Conservation (phyloP, 1,140 invertebrate genomes). For the Eufriesea mexicana region DNA sequence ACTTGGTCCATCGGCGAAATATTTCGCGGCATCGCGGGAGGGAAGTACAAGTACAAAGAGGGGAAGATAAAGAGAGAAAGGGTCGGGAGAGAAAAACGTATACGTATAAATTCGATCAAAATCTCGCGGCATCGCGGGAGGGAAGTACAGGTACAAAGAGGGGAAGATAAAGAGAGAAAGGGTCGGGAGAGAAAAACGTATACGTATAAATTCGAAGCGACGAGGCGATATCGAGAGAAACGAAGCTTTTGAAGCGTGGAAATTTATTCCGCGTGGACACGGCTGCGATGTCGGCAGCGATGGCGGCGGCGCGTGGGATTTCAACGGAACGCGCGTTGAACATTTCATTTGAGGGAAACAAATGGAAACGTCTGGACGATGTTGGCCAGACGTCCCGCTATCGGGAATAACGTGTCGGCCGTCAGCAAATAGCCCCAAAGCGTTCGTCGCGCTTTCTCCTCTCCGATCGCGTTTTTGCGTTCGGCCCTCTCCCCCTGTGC, state of each 20-base stretch:
- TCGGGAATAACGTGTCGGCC: constrained; percentile 46
- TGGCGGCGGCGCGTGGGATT: not conserved
- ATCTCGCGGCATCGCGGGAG: not conserved
- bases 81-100: not conserved
- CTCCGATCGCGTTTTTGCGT: not conserved
- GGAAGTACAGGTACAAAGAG: too few species aligned
- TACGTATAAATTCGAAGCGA: constrained; percentile 17
- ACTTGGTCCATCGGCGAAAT: not conserved
- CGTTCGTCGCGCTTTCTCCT: constrained; percentile 40
- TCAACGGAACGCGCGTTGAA: constrained; percentile 18
- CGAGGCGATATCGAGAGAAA: constrained; percentile 11
- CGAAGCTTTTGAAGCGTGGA: constrained; percentile 14
- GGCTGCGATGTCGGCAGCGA: too few species aligned
- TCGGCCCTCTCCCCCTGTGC: not conserved
- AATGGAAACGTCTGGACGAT: constrained; percentile 44
- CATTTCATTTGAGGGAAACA: constrained; percentile 40
- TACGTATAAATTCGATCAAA: constrained; percentile 8
- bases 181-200: not conserved
- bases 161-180: not conserved
- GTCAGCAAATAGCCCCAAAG: constrained; percentile 50
- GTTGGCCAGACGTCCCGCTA: constrained; percentile 46
- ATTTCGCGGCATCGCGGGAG: not conserved
- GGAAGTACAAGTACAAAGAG: too few species aligned
- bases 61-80: not conserved
- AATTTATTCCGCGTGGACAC: constrained; percentile 18